Conservation (phyloP, 1,140 invertebrate species). For the Cephus cinctus region DNA sequence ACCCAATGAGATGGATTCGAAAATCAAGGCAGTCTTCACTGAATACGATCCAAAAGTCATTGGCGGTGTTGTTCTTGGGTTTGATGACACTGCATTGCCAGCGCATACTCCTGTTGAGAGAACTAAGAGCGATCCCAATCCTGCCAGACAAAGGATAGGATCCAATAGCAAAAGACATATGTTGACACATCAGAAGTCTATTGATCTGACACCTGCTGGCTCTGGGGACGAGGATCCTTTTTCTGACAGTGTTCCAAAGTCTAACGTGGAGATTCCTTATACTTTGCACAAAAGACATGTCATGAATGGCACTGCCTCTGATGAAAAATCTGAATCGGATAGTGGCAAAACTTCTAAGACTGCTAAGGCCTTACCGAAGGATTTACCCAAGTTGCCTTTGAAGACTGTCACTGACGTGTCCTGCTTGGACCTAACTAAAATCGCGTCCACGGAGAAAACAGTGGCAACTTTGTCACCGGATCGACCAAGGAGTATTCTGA, state of each 20-base stretch:
- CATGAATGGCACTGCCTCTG: constrained; percentile 76
- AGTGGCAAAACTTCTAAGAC: constrained; percentile 36
- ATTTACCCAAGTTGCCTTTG: constrained; percentile 46
- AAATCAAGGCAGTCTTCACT: constrained; percentile 41
- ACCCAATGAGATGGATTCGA: constrained; percentile 34
- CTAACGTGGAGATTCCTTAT: constrained; percentile 75
- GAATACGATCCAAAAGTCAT: constrained; percentile 56
- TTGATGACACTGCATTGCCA: constrained; percentile 42
- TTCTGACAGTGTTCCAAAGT: constrained; percentile 55
- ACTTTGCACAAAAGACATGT: constrained; percentile 78
- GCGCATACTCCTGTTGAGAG: constrained; percentile 73
- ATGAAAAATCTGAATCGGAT: constrained; percentile 51
- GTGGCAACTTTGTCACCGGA: constrained; percentile 30
- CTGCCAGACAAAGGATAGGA: constrained; percentile 67
- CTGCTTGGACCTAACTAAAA: constrained; percentile 49
- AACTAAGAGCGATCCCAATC: constrained; percentile 82
- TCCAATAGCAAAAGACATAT: constrained; percentile 71
- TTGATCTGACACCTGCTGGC: constrained; percentile 79
- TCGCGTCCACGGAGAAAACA: constrained; percentile 32
- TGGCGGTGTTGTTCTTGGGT: constrained; percentile 51
- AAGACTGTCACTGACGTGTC: constrained; percentile 56
- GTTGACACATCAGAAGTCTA: constrained; percentile 84
- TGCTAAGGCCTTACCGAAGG: constrained; percentile 26
- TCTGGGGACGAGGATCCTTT: constrained; percentile 78
- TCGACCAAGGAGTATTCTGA: constrained; percentile 37